phyloP scores from a whole-genome alignment of 2,888 invertebrate species.

The Drosophila planitibia region DNA sequence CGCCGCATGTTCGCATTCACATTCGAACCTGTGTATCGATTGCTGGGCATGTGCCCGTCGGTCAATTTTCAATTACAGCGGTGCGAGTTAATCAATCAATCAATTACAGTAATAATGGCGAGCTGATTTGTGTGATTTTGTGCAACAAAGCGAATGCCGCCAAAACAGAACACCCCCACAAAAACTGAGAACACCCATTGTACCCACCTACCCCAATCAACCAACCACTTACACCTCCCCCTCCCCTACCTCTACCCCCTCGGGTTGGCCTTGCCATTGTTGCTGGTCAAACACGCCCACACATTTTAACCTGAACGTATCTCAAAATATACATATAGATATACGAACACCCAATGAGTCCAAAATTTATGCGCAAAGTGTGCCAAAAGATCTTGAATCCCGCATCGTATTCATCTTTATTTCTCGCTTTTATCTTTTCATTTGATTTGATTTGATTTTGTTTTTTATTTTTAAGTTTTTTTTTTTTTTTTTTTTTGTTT shows the following conservation, averaged over 20 bases:
- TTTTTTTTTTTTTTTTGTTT: not conserved
- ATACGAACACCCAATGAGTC: conserved; percentile 20
- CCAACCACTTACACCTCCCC: too few species aligned
- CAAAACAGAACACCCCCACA: conserved; percentile 15
- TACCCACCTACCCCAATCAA: not conserved
- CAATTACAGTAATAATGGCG: conserved; percentile 76
- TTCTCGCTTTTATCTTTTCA: conserved; percentile 13
- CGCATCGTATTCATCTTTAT: conserved; percentile 22
- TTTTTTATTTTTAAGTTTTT: not conserved
- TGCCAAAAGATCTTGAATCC: conserved; percentile 57
- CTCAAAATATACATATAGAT: not conserved
- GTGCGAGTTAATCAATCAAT: conserved; percentile 78
- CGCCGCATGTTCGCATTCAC: not conserved
- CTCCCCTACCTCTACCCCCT: not conserved
- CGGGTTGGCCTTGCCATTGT: conserved; percentile 6
- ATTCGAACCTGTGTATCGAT: not conserved
- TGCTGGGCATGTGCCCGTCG: conserved; percentile 55
- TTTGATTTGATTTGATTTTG: conserved; percentile 5
- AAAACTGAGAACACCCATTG: conserved; percentile 6
- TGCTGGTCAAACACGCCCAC: conserved; percentile 17
- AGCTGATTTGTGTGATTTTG: conserved; percentile 60
- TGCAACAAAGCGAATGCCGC: conserved; percentile 58
- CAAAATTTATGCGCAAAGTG: conserved; percentile 70
- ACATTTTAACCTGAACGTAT: not conserved
- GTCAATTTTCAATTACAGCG: conserved; percentile 68